These are phyloP conservation scores for Andrena fulva DNA, from an alignment of 2,888 invertebrate species.

Conservation along the genomic window DNA sequence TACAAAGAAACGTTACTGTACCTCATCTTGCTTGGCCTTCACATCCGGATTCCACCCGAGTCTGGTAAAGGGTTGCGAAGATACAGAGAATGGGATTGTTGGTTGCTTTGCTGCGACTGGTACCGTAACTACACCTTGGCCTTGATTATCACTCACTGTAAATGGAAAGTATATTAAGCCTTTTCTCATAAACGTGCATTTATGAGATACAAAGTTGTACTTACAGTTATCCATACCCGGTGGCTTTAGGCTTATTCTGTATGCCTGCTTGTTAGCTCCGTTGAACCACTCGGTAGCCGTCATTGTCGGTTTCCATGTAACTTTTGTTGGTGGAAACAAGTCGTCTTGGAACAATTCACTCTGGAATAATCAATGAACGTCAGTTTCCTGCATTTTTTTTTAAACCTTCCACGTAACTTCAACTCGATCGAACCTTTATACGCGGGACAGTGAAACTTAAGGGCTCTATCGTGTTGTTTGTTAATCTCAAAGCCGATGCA, in stretches of 20 bases:
- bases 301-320: slow-evolving; percentile 93
- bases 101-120: slow-evolving; percentile 85
- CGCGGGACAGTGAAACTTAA: slow-evolving; percentile 98
- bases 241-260: slow-evolving; percentile 91
- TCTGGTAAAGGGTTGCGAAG: slow-evolving; percentile 85
- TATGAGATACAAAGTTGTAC: slow-evolving; percentile 76
- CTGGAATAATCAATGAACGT: slow-evolving; percentile 84
- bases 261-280: slow-evolving; percentile 88
- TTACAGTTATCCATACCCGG: slow-evolving; percentile 94
- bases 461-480: slow-evolving; percentile 97
- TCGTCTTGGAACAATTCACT: slow-evolving; percentile 99
- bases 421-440: slow-evolving; percentile 90
- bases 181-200: background rate
- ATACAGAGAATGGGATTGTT: slow-evolving; percentile 84
- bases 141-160: slow-evolving; percentile 85
- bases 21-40: slow-evolving; percentile 86
- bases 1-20: slow-evolving; percentile 66
- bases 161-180: background rate
- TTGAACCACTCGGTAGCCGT: slow-evolving; percentile 92
- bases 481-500: slow-evolving; percentile 96
- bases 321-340: slow-evolving; percentile 96
- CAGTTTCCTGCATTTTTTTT: background rate
- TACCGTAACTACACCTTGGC: slow-evolving; percentile 82
- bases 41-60: slow-evolving; percentile 86
- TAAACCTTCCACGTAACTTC: background rate